These are phyloP conservation scores for Latheticus oryzae DNA, from an alignment of 2,888 invertebrate genomes.

Conservation along the genomic window DNA sequence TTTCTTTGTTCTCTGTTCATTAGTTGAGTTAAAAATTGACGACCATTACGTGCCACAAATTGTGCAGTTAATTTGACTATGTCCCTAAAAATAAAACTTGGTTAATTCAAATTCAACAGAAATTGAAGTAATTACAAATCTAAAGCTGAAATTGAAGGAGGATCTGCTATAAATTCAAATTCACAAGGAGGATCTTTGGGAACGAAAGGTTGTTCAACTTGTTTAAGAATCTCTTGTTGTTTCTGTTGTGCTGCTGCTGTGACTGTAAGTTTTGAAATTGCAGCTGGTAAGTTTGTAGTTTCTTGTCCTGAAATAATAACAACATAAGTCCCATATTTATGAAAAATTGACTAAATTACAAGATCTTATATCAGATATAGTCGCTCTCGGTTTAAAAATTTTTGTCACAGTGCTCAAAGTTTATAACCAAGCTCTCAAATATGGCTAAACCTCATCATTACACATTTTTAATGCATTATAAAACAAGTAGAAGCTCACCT, in stretches of 20 bases:
- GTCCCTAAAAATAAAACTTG: slow-evolving; percentile 72
- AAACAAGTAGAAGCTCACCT: too few species aligned
- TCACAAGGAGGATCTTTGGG: slow-evolving; percentile 93
- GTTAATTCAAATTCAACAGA: slow-evolving; percentile 20
- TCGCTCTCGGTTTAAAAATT: slow-evolving; percentile 56
- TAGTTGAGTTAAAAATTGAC: slow-evolving; percentile 96
- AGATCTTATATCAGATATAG: slow-evolving; percentile 48
- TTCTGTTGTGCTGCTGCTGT: slow-evolving; percentile 85
- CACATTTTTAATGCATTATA: neutral
- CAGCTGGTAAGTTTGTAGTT: slow-evolving; percentile 63
- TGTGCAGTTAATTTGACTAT: slow-evolving; percentile 98
- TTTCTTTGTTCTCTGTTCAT: slow-evolving; percentile 99
- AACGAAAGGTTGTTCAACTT: slow-evolving; percentile 86
- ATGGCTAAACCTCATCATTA: slow-evolving; percentile 62
- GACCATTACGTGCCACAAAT: slow-evolving; percentile 98
- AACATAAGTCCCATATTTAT: too few species aligned
- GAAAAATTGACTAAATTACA: too few species aligned
- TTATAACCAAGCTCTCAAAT: slow-evolving; percentile 59
- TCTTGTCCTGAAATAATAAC: slow-evolving; percentile 62
- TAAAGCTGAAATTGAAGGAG: slow-evolving; percentile 97
- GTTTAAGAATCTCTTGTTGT: slow-evolving; percentile 88
- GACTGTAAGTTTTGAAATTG: slow-evolving; percentile 71
- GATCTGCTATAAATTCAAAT: slow-evolving; percentile 96
- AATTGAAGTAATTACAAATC: slow-evolving; percentile 75
- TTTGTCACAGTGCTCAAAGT: slow-evolving; percentile 60